Evolutionary conservation across 2,113 vertebrate species (phyloP), one percentile per base, ranked within the genome.

Genomic region (Tupaia chinensis): DNA sequence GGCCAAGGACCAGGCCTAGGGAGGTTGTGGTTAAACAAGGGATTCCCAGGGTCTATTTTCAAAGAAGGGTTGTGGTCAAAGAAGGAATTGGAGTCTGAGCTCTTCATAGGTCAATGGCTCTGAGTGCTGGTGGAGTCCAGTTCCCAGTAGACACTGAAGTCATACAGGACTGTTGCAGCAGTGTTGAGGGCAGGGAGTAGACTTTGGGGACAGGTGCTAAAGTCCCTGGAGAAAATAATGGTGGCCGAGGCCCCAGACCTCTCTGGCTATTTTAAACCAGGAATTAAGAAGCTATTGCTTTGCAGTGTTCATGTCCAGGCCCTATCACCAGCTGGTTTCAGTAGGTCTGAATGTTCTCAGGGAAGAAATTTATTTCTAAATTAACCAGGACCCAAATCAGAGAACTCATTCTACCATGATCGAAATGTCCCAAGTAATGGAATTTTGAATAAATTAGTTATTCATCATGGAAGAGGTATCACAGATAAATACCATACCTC

Each of bases 391-490:
- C 91, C 91, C 93, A 95, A 96, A 93, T 95, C 77, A 95, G 93
- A 95, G 17, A 73, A 81, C 74, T 96, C 69, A 93, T 97, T 94
- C 90, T 74, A 89, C 89, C 61, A 32, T 89, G 89, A 97, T 83
- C 96, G 92, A 97, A 97, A 96, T 90, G 83, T 96, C 96, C 73
- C 1, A 6, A 86, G 93, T 92, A 96, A 96, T 92, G 78, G 92
- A 92, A 94, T 96, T 96, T 92, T 94, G 79, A 85, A 91, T 95
- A 98, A 97, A 96, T 98, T 96, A 97, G 94, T 95, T 96, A 97
- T 97, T 98, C 97, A 97, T 97, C 83, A 68, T 61, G 73, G 81
- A 85, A 77, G 56, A 85, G 70, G 92, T 97, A 90, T 96, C 95
- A 96, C 77, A 96, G 96, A 95, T 96, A 97, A 98, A 97, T 94